Evolutionary conservation across 2,888 invertebrate species (phyloP).

Genomic region (Phrixothrix hirtus): DNA sequence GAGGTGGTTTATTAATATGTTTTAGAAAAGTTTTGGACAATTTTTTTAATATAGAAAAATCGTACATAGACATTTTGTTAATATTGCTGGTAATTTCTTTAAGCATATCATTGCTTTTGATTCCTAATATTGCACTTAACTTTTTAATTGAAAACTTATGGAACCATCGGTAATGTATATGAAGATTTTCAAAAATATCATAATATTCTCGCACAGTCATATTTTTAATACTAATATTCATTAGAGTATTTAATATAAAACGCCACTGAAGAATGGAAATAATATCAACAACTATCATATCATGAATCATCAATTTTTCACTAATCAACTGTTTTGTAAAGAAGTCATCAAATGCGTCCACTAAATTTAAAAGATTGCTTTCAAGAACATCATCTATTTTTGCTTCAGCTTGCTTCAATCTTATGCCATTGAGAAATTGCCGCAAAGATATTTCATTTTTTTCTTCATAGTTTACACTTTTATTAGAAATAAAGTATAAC

Average conservation of each 20-base stretch:
- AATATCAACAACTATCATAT: slow-evolving; percentile 54
- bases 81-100: slow-evolving; percentile 38
- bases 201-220: slow-evolving; percentile 41
- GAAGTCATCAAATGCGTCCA: slow-evolving; percentile 57
- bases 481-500: slow-evolving; percentile 32
- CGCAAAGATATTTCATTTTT: slow-evolving; percentile 58
- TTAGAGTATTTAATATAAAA: slow-evolving; percentile 48
- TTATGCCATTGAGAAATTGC: slow-evolving; percentile 55
- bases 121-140: slow-evolving; percentile 35
- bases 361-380: slow-evolving; percentile 58
- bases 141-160: slow-evolving; percentile 63
- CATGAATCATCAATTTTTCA: slow-evolving; percentile 47
- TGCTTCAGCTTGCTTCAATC: slow-evolving; percentile 55
- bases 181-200: slow-evolving; percentile 64
- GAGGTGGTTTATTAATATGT: slow-evolving; percentile 43
- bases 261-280: slow-evolving; percentile 62
- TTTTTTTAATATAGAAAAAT: slow-evolving; percentile 47
- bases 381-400: slow-evolving; percentile 61
- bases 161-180: slow-evolving; percentile 76
- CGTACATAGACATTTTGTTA: slow-evolving; percentile 42
- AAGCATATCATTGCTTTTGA: slow-evolving; percentile 31
- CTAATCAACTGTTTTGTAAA: slow-evolving; percentile 53
- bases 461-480: slow-evolving; percentile 33
- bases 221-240: slow-evolving; percentile 45
- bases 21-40: slow-evolving; percentile 48